These are phyloP conservation scores for Plagodis pulveraria DNA, from an alignment of 2,888 invertebrate genomes.

Conservation along the genomic window DNA sequence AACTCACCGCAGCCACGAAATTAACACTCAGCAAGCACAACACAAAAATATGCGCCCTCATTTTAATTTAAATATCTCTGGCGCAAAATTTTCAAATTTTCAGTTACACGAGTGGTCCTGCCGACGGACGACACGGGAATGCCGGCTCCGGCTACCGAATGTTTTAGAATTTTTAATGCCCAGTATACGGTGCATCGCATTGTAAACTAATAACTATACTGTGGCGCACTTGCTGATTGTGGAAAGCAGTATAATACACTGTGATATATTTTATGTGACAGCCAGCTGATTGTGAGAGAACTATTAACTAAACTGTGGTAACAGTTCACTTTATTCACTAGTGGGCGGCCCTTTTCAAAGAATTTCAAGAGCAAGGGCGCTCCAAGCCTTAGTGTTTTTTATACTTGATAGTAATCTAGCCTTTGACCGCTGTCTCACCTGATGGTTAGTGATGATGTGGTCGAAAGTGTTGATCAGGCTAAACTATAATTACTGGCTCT, in stretches of 20 bases:
- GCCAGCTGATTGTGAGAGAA: not conserved
- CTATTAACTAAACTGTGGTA: not conserved
- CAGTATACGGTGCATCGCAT: not conserved
- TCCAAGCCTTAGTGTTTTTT: too few relatives aligned
- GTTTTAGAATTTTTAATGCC: conserved; percentile 9
- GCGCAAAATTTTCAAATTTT: conserved; percentile 10
- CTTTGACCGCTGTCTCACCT: too few relatives aligned
- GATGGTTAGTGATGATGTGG: too few relatives aligned
- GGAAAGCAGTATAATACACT: not conserved
- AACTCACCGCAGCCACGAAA: conserved; percentile 49
- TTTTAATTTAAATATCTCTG: conserved; percentile 26
- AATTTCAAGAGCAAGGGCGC: too few relatives aligned
- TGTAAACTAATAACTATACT: not conserved
- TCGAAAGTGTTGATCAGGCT: too few relatives aligned
- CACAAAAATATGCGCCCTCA: conserved; percentile 46
- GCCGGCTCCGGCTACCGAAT: not conserved
- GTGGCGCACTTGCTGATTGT: not conserved
- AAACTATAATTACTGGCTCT: too few relatives aligned
- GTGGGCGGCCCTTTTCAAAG: not conserved
- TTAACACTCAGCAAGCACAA: conserved; percentile 45
- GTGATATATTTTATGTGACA: not conserved
- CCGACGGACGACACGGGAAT: conserved; percentile 24
- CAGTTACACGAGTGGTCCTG: conserved; percentile 15
- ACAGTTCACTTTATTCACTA: not conserved
- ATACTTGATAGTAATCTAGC: too few relatives aligned